Evolutionary conservation across 2,888 invertebrate species (phyloP), one percentile per base, ranked within the genome.

Genomic region (Pimpla rufipes): DNA sequence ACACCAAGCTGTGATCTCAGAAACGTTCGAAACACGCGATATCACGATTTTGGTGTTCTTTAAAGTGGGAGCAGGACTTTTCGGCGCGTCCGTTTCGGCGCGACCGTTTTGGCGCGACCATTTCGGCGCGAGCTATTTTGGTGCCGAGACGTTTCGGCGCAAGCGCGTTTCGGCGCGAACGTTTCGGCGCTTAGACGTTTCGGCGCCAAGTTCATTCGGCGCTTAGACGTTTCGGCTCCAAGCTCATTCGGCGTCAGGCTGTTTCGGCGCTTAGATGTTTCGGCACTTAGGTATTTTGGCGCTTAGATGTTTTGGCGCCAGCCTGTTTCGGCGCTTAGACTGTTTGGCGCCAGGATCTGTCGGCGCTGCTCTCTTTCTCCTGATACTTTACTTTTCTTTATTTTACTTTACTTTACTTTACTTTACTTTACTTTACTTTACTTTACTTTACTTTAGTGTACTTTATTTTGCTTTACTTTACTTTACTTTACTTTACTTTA

Each of bases 101-200:
- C 42, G 45, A n/a, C 67, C 37, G n/a, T 66, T 66, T 66, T 21
- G 66, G 66, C 66, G 66, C 66, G 35, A 66, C 29, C 5, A 5
- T 29, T 3, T 29, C 29, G 66, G 11, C 42, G 42, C 29, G 29
- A 29, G 29, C 29, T 5, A 42, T 66, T 66, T 66, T 37, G 66
- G 66, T 40, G 40, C 40, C 40, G 35, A 35, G 40, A 66, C 66
- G 18, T 37, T 7, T 66, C 18, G 66, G 66, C 66, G 66, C 40
- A 6, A 37, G 66, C 21, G 16, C 37, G 50, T 75, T 75, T 75
- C 23, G 64, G 75, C 75, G 47, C 37, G 37, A 37, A 64, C 52
- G 47, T 47, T 62, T 62, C 4, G 64, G 75, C 75, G 11, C 50
- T 13, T 5, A 37, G 64, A n/a, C 16, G 40, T 21, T 66, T 75